Base-by-base conservation (phyloP, 2,113 vertebrate species). In the Cricetomys ansorgei region DNA sequence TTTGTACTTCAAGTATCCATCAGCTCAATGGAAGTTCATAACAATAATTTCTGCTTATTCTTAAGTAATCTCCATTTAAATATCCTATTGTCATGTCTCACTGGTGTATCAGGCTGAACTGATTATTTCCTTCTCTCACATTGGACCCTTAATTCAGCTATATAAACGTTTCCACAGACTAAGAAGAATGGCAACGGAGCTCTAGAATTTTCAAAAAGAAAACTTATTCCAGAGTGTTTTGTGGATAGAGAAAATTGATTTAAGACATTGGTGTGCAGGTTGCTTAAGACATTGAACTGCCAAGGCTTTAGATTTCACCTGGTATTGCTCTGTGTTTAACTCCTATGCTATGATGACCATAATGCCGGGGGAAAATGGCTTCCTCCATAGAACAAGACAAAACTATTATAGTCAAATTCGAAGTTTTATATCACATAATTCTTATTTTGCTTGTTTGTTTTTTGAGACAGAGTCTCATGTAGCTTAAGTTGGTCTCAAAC, bases 141-240 rank as follows among this genome's bases (percentile, higher is more conserved):
- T 75, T 92, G 59, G 48, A 81, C 31, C 53, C 10, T 95, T 91
- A 88, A 85, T 40, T 85, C 37, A 40, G 7, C 40, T 77, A 31
- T 3, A 83, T 62, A 34, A 72, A 43, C 83, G n/a, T 73, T 53
- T 15, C n/a, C 40, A 65, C 23, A 92, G n/a, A 34, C 17, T 91
- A 59, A 64, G 73, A 59, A 64, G 73, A 85, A 77, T 40, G 86
- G 27, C 53, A 88, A 91, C 45, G 81, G 91, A 86, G 12, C n/a
- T 86, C 62, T 94, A 50, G 7, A 94, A 53, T 86, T 89, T 94
- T 31, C 37, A 17, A 70, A 89, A 79, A 84, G 43, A 75, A 64
- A 95, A 75, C 70, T 89, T 92, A 87, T 96, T 94, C 64, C 23
- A 89, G 70, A 64, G 67, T 96, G 73, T 94, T 87, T 96, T 89